Percentiles rank a stretch among this genome's conserved stretches.
phyloP scores from a whole-genome alignment of 2,888 invertebrate species.

The Mimumesa dahlbomi region DNA sequence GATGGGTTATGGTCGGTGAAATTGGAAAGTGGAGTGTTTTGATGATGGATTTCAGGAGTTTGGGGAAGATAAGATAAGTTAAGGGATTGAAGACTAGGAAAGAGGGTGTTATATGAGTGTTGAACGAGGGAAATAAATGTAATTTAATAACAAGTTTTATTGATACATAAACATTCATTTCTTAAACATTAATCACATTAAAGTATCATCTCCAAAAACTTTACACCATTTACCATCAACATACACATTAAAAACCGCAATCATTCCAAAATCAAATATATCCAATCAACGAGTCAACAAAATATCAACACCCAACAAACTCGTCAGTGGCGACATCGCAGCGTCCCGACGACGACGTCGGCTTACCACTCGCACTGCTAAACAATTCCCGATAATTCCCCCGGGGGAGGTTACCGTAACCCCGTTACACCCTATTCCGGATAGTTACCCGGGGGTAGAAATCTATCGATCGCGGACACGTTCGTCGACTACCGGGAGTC shows the following conservation, averaged over 20 bases:
- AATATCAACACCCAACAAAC: not conserved
- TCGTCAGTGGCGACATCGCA: slow-evolving; percentile 36
- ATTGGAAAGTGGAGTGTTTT: not conserved
- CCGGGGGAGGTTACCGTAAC: not conserved
- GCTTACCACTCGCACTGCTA: not conserved
- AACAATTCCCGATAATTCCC: slow-evolving; percentile 25
- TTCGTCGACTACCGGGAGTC: not conserved
- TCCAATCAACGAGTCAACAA: too few species aligned
- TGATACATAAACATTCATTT: too few species aligned
- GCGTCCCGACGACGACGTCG: not conserved
- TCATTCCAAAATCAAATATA: too few species aligned
- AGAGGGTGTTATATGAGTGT: too few species aligned
- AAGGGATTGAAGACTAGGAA: too few species aligned
- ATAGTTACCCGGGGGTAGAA: slow-evolving; percentile 25
- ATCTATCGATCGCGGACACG: slow-evolving; percentile 45
- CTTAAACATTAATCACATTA: too few species aligned
- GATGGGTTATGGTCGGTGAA: not conserved
- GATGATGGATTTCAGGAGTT: not conserved
- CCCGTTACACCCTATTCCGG: not conserved
- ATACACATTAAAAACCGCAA: too few species aligned
- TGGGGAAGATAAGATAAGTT: not conserved
- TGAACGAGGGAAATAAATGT: too few species aligned
- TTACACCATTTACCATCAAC: too few species aligned
- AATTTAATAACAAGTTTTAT: too few species aligned
- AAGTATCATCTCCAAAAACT: too few species aligned